Evolutionary conservation across 2,113 vertebrate species (phyloP).

Genomic region (Lepus americanus): DNA sequence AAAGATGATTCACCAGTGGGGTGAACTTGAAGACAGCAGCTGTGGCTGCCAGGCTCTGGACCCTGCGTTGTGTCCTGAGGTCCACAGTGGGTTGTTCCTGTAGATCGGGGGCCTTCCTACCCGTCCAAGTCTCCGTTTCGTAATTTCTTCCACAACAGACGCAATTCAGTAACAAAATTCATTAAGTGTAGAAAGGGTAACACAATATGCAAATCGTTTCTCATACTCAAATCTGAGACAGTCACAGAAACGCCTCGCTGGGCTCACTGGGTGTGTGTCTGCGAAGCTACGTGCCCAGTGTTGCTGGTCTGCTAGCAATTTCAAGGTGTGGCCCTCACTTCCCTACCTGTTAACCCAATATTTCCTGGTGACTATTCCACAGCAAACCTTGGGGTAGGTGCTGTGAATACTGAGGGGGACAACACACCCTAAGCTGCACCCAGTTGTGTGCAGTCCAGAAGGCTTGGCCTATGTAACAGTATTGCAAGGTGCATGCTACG

Average conservation of each 20-base stretch:
- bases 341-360: neutral
- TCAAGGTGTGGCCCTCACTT: neutral
- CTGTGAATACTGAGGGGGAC: too few relatives aligned
- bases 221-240: neutral
- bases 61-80: too few relatives aligned
- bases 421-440: too few relatives aligned
- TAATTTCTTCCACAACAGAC: neutral
- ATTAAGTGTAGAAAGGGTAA: neutral
- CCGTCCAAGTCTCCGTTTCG: neutral
- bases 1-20: accelerated
- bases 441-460: too few relatives aligned
- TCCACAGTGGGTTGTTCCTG: neutral
- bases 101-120: neutral
- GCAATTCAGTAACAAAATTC: neutral
- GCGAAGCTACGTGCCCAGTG: too few relatives aligned
- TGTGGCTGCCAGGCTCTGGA: accelerated
- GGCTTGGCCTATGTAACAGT: neutral
- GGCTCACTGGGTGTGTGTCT: too few relatives aligned
- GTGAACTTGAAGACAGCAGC: accelerated
- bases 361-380: too few relatives aligned
- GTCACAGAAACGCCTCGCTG: neutral
- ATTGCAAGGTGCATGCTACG: accelerated
- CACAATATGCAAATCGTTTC: neutral
- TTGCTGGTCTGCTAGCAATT: neutral
- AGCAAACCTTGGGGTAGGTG: too few relatives aligned